phyloP scores from a whole-genome alignment of 2,113 vertebrate genomes.

The Sialia sialis region DNA sequence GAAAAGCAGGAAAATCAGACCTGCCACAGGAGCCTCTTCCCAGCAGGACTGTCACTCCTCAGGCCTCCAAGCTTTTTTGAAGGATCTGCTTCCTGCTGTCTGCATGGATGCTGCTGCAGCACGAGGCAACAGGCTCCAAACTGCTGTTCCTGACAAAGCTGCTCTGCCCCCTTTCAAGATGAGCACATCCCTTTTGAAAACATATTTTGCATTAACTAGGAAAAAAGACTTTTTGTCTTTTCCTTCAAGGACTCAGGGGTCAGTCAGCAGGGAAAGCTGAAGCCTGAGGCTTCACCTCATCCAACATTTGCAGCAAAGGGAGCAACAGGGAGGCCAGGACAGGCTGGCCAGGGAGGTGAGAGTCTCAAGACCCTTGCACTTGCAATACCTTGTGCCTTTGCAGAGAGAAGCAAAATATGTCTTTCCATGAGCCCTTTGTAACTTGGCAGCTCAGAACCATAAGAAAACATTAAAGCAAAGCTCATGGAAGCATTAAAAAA shows the following conservation, averaged over 20 bases:
- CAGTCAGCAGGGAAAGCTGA: neutral
- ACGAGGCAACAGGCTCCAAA: neutral
- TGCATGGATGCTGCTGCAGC: neutral
- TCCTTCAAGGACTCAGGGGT: neutral
- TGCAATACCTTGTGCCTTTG: neutral
- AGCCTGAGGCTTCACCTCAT: neutral
- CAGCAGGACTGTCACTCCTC: neutral
- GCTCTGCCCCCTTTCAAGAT: neutral
- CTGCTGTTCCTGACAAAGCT: neutral
- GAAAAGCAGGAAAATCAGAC: neutral
- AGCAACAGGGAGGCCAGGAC: neutral
- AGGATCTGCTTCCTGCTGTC: neutral
- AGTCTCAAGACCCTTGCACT: neutral
- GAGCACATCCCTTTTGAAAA: neutral
- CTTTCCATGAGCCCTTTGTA: neutral
- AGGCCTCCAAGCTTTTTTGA: neutral
- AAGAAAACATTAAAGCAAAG: neutral
- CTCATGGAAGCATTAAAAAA: neutral
- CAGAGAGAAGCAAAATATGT: neutral
- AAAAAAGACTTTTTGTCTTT: neutral
- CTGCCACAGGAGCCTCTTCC: neutral
- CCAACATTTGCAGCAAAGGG: neutral
- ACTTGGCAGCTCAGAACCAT: neutral
- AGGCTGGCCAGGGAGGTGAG: neutral
- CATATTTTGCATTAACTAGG: neutral